Evolutionary conservation across 2,113 vertebrate genomes (phyloP).

Genomic region (Mellivora capensis): DNA sequence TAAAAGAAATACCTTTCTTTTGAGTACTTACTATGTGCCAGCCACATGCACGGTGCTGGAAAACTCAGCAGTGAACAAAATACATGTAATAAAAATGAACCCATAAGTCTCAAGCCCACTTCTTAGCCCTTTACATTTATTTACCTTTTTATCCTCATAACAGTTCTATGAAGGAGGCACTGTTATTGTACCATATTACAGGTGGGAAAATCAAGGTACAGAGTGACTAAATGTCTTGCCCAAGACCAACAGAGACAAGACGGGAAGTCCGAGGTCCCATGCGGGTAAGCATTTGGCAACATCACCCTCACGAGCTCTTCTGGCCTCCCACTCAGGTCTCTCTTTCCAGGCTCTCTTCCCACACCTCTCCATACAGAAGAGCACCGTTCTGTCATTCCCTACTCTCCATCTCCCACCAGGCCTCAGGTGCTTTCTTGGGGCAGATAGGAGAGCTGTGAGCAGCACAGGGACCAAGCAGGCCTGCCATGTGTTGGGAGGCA

Average conservation of each 20-base stretch:
- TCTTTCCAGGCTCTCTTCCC: not conserved
- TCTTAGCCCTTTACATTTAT: not conserved
- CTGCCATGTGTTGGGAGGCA: not conserved
- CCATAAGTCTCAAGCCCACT: not conserved
- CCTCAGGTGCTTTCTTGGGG: not conserved
- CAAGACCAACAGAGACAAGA: not conserved
- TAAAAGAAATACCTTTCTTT: not conserved
- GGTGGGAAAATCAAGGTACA: not conserved
- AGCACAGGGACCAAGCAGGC: not conserved
- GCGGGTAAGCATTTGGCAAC: not conserved
- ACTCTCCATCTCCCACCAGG: not conserved
- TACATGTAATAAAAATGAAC: not conserved
- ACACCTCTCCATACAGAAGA: not conserved
- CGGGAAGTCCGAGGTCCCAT: not conserved
- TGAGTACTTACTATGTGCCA: not conserved
- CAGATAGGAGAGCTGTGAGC: not conserved
- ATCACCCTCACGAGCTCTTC: not conserved
- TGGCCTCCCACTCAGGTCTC: not conserved
- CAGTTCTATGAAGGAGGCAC: not conserved
- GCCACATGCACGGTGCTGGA: not conserved
- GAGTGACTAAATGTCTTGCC: not conserved
- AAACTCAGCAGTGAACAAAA: not conserved
- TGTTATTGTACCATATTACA: not conserved
- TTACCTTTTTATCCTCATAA: not conserved
- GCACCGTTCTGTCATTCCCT: not conserved